phyloP scores from a whole-genome alignment of 2,113 vertebrate genomes.

The Shinisaurus crocodilurus region DNA sequence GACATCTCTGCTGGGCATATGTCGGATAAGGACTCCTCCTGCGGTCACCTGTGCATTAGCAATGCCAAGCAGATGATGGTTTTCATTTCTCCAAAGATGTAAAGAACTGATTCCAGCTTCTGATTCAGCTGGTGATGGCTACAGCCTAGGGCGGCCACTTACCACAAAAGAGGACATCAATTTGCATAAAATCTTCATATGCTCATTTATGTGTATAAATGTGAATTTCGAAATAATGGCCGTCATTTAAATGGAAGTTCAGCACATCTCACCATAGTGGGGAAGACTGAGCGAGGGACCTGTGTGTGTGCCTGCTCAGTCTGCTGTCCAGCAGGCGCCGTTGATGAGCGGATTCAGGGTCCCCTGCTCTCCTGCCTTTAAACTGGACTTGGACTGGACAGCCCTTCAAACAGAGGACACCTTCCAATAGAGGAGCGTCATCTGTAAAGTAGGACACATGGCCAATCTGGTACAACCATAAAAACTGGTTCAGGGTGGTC shows the following conservation, averaged over 20 bases:
- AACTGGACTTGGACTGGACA: not conserved
- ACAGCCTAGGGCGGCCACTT: not conserved
- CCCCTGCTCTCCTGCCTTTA: not conserved
- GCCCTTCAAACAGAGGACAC: not conserved
- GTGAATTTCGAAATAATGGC: not conserved
- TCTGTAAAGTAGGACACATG: no score
- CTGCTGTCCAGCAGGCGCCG: not conserved
- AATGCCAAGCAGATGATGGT: not conserved
- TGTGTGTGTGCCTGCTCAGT: not conserved
- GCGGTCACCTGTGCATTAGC: constrained; percentile 44
- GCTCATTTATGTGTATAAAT: not conserved
- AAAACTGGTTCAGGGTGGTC: not conserved
- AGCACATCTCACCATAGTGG: not conserved
- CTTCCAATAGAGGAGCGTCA: no score
- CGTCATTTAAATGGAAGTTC: not conserved
- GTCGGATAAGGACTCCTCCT: constrained; percentile 41
- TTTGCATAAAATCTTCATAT: not conserved
- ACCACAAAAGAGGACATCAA: not conserved
- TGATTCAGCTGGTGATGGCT: not conserved
- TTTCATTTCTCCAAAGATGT: not conserved
- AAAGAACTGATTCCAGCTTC: not conserved
- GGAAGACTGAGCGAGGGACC: not conserved
- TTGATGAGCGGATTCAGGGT: not conserved
- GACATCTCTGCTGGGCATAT: not conserved
- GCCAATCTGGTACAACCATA: no score